Conservation (phyloP, 2,113 vertebrate genomes). For the Eretmochelys imbricata region DNA sequence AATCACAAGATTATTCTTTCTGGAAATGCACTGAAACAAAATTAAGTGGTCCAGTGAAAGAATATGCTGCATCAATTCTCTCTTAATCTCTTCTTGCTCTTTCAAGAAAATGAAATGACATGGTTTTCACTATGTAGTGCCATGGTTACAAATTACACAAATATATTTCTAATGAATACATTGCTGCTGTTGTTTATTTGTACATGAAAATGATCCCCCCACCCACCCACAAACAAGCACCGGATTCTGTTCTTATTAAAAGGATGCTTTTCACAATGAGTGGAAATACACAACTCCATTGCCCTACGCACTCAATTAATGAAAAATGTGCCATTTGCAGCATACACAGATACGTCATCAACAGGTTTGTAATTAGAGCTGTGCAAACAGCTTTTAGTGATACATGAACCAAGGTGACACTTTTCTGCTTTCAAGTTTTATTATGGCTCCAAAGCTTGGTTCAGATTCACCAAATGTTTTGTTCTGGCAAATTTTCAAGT, state of each 20-base stretch:
- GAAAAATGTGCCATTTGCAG: neutral
- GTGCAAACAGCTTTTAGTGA: constrained; percentile 21
- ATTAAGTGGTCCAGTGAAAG: neutral
- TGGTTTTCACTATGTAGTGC: constrained; percentile 70
- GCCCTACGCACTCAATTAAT: neutral
- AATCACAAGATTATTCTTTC: neutral
- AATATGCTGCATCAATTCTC: constrained; percentile 3
- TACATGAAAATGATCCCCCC: neutral
- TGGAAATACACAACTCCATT: neutral
- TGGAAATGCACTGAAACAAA: neutral
- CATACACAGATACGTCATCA: neutral
- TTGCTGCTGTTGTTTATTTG: constrained; percentile 28
- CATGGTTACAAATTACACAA: constrained; percentile 64
- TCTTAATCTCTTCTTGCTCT: neutral
- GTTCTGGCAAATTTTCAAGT: neutral
- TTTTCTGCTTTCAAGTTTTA: neutral
- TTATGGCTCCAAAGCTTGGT: neutral
- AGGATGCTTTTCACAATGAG: neutral
- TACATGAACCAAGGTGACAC: constrained; percentile 37
- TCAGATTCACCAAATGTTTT: neutral
- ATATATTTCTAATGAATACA: constrained; percentile 70
- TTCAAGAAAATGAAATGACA: neutral
- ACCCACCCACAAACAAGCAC: accelerated
- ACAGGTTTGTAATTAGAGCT: constrained; percentile 58
- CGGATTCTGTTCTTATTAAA: neutral